Evolutionary conservation across 2,888 invertebrate species (phyloP), one percentile per base, ranked within the genome.

Genomic region (Papilio elwesi): DNA sequence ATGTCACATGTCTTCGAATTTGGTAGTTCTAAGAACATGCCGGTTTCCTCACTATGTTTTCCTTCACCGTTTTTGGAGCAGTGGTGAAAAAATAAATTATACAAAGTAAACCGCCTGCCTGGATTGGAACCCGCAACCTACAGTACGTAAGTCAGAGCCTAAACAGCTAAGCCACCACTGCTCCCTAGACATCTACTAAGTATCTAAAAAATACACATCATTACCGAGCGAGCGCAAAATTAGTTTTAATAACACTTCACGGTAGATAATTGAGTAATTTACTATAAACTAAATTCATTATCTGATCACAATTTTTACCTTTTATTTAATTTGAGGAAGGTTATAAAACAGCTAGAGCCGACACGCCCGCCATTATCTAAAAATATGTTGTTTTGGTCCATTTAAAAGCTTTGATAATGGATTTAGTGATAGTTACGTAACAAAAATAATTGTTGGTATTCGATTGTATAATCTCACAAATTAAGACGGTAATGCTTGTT

Each of bases 361-460:
- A 16, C 67, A 67, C 13, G 47, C 5, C 13, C 55, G 67, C 15
- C 1, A 67, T 67, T 53, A 67, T 43, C 55, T 55, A 43, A 67
- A 67, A 55, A 55, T 67, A 67, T 67, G 16, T 47, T 67, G 48
- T 66, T 38, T 59, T 59, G 38, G 59, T n/a, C 9, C 51, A 66
- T 10, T 51, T n/a, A 66, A 52, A 38, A 52, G 38, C 36, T 66
- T 66, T 51, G 49, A 51, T 66, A 66, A 66, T 52, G 52, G 65
- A 51, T 66, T 66, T 51, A 66, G 13, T 52, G 51, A 15, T 49
- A 6, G 51, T 55, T 49, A 49, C 43, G 43, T 53, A 52, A 57
- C 49, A 43, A 71, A 55, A 70, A 70, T 71, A 67, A 73, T 12
- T 51, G 15, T 63, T 63, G 13, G 12, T 59, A 59, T 13, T 8